Conservation (phyloP, 2,797 vertebrate genomes). For the Tragelaphus eurycerus region DNA sequence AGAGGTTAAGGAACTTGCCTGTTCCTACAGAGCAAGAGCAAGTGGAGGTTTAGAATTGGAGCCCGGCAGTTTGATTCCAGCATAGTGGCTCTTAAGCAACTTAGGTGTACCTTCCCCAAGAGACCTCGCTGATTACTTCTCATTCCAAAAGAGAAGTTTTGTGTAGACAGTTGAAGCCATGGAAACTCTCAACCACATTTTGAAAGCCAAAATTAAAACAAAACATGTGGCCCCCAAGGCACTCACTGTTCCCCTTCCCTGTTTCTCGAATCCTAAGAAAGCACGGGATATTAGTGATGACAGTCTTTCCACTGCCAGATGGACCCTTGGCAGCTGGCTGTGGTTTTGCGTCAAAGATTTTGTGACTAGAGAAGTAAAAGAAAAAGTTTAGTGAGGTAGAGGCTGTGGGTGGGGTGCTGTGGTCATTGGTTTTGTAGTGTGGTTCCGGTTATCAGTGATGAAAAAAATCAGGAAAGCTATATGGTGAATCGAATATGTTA, state of each 20-base stretch:
- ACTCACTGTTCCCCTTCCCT: slow-evolving; percentile 3
- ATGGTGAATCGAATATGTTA: background rate
- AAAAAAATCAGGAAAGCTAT: background rate
- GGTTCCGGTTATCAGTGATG: background rate
- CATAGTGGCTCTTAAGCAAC: background rate
- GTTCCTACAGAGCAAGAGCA: background rate
- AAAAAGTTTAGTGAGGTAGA: background rate
- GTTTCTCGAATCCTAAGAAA: slow-evolving; percentile 38
- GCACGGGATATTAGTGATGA: background rate
- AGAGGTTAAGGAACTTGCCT: background rate
- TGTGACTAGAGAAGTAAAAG: slow-evolving; percentile 24
- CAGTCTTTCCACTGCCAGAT: background rate
- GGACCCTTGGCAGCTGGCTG: background rate
- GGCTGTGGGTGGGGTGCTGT: background rate
- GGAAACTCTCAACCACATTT: background rate
- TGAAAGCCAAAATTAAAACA: slow-evolving; percentile 44
- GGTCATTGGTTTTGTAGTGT: background rate
- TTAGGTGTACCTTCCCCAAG: background rate
- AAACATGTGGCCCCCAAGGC: background rate
- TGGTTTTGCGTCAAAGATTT: background rate
- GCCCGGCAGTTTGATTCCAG: background rate
- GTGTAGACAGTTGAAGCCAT: background rate
- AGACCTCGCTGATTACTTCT: slow-evolving; percentile 15
- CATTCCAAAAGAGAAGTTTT: slow-evolving; percentile 17
- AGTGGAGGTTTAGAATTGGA: background rate